Percentiles rank a stretch among this genome's conserved stretches.
These are phyloP conservation scores for Bombus cullumanus DNA, from an alignment of 1,140 invertebrate genomes.

Conservation along the genomic window DNA sequence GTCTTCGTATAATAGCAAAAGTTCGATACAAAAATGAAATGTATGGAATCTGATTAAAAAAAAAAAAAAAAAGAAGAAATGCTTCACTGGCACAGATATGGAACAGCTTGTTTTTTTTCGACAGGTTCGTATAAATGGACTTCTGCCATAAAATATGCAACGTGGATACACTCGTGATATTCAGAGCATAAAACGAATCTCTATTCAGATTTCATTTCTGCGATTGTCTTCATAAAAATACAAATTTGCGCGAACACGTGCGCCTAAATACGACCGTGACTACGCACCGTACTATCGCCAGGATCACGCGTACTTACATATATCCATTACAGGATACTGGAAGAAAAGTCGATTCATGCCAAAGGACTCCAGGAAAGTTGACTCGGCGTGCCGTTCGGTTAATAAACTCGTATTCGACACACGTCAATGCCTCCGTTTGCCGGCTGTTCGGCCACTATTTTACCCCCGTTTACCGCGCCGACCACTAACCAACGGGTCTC, in stretches of 20 bases:
- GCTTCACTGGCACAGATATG: too few species aligned
- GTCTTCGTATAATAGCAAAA: too few species aligned
- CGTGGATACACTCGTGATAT: too few species aligned
- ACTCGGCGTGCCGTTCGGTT: neutral
- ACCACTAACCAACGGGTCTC: slow-evolving; percentile 30
- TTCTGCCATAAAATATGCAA: too few species aligned
- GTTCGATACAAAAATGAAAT: too few species aligned
- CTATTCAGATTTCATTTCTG: too few species aligned
- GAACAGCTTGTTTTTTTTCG: too few species aligned
- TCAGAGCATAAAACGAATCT: too few species aligned
- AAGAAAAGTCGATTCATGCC: neutral
- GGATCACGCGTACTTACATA: neutral
- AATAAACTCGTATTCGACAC: neutral
- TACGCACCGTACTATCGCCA: too few species aligned
- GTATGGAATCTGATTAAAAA: too few species aligned
- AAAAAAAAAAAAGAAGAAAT: too few species aligned
- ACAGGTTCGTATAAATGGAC: too few species aligned
- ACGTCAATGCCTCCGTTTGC: slow-evolving; percentile 3
- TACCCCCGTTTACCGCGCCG: slow-evolving; percentile 37
- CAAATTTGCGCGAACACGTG: neutral
- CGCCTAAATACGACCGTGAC: neutral
- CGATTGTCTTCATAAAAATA: neutral
- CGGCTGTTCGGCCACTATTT: slow-evolving; percentile 28
- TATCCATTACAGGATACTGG: neutral
- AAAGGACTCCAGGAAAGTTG: neutral